A percentile compares a stretch with the other conserved stretches of the same genome.
These are phyloP conservation scores for Telmatochromis sp. DNA, from an alignment of 2,113 vertebrate genomes.

Conservation along the genomic window DNA sequence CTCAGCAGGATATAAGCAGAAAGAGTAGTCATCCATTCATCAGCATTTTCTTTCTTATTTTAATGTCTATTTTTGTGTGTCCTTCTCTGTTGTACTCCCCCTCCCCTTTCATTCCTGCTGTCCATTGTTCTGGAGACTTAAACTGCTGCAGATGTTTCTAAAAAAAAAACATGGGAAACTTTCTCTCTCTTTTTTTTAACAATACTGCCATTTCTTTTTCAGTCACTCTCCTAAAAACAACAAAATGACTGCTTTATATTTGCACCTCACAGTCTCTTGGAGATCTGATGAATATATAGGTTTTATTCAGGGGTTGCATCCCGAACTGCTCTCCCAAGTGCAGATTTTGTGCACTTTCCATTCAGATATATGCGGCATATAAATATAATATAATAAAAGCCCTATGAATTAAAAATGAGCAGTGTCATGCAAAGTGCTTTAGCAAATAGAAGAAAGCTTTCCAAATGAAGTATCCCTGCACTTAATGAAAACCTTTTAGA, in stretches of 20 bases:
- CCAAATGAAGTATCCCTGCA: background rate
- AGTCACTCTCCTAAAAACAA: background rate
- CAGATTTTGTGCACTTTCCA: background rate
- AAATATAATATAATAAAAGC: background rate
- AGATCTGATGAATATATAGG: background rate
- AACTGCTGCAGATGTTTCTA: slow-evolving; percentile 4
- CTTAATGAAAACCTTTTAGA: background rate
- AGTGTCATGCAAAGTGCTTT: background rate
- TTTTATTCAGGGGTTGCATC: background rate
- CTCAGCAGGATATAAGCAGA: background rate
- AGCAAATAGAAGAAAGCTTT: background rate
- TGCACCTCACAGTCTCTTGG: background rate
- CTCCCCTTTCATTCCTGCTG: background rate
- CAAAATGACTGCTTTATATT: background rate
- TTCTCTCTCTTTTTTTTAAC: background rate
- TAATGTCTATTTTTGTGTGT: background rate
- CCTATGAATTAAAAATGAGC: background rate
- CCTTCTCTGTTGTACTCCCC: background rate
- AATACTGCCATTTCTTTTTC: background rate
- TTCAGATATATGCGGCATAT: background rate
- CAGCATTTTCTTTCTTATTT: slow-evolving; percentile 15
- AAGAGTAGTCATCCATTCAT: background rate
- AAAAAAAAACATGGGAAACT: background rate
- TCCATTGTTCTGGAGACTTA: slow-evolving; percentile 1
- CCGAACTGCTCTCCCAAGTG: background rate